Base-by-base conservation (phyloP, 2,797 vertebrate species). In the Periparus ater region DNA sequence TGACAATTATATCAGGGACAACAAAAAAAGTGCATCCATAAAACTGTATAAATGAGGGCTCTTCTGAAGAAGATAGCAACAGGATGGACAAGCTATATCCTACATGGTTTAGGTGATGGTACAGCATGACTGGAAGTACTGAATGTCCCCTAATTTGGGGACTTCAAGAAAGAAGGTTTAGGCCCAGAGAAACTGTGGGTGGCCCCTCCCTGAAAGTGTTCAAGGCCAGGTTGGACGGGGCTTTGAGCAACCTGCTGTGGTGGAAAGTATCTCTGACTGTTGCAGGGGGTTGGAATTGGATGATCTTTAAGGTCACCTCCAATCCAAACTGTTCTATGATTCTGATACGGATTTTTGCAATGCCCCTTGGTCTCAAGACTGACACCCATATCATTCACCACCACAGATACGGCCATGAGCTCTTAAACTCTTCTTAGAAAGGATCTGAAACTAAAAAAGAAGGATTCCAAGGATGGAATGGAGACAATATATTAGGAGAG, bases 71-170 rank as follows among this genome's bases (percentile, higher is more conserved):
- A 81, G 4, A 2, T 34, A 13, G 3, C 32, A n/a, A 51, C 3
- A 32, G 13, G 42, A 47, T 0, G 2, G 17, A 32, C 19, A 65
- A 61, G 7, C 0, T 71, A 7, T 17, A 57, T 38, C 10, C 26
- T 14, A 20, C 6, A 32, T 18, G 15, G 4, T 50, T 79, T 63
- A 80, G 23, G 29, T 32, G 17, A 16, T 1, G 1, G 16, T n/a
- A 19, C n/a, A 54, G 5, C 18, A 13, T 36, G 22, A 42, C 13
- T 45, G 29, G 17, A 54, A 60, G 61, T 51, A 13, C 13, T 65
- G 13, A 5, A 40, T 55, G 20, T 32, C 22, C 23, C 11, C 7
- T 60, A 40, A 58, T 72, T 48, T 60, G 3, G 4, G 34, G 21
- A 36, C 10, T 38, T 84, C 27, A 36, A 26, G 29, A 29, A 36